Evolutionary conservation across 2,113 vertebrate genomes (phyloP), one percentile per base, ranked within the genome.

Genomic region (Tetrao urogallus): DNA sequence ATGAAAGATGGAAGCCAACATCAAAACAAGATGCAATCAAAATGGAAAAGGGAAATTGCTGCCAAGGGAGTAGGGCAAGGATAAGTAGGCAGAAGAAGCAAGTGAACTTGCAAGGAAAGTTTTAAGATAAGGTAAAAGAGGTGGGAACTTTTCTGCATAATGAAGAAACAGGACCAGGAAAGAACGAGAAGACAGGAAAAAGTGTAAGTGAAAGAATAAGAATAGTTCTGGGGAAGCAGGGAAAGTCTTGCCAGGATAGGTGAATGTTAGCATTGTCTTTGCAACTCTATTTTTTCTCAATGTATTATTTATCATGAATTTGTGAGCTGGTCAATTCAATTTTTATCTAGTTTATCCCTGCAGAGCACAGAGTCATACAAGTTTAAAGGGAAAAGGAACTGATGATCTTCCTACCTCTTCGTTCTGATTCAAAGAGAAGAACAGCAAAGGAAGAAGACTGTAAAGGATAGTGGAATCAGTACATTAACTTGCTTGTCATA

Each of bases 371-470:
- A 57, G 61, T 30, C 15, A 38, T 11, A 18, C 15, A 85, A 48
- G 28, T 64, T 88, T 79, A 52, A 86, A 10, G 8, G 14, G 76
- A 65, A 89, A 36, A 15, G 14, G 6, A 87, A 70, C 10, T 1
- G 2, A 34, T 10, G 25, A 14, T 58, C 82, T 70, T 83, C 10
- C 4, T 69, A 69, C 57, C 30, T 88, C 28, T 93, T 60, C 12
- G 25, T 82, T 88, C 45, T 83, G 45, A 67, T 86, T 90, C 11
- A n/a, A 63, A 65, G 47, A 72, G 45, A 81, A 90, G 66, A 40
- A 10, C 8, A 72, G 20, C 30, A 67, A 82, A 36, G 36, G 34
- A 85, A 79, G 28, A 79, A 65, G 34, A 50, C 9, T 69, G 50
- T 48, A 56, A 24, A 86, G 25, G 22, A 52, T 57, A 22, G 6